phyloP scores from a whole-genome alignment of 1,140 invertebrate species.

The Sarcophaga peregrina region DNA sequence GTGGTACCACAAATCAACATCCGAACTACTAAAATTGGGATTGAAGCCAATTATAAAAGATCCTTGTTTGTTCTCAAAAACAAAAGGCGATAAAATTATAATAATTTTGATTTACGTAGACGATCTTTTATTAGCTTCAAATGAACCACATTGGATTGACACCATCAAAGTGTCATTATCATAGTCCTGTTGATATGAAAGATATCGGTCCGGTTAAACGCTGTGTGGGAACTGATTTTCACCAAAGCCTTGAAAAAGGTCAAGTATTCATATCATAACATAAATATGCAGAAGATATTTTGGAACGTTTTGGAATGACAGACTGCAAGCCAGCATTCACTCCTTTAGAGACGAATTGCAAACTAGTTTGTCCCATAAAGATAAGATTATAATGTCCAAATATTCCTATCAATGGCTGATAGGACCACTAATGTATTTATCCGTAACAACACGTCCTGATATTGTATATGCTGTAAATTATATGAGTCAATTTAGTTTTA shows the following conservation, averaged over 20 bases:
- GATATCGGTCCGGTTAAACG: constrained; percentile 20
- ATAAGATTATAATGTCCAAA: constrained; percentile 29
- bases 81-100: constrained; percentile 26
- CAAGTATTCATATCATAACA: not conserved
- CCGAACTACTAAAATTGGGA: constrained; percentile 45
- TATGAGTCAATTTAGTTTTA: constrained; percentile 66
- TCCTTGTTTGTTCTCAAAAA: constrained; percentile 46
- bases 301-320: constrained; percentile 45
- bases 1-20: constrained; percentile 60
- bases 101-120: constrained; percentile 53
- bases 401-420: constrained; percentile 46
- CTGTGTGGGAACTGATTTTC: constrained; percentile 23
- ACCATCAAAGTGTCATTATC: constrained; percentile 25
- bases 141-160: constrained; percentile 41
- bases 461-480: constrained; percentile 66
- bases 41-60: constrained; percentile 45
- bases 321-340: constrained; percentile 37
- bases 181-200: constrained; percentile 39
- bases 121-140: constrained; percentile 50
- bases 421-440: constrained; percentile 47
- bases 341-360: constrained; percentile 34
- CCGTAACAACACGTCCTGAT: constrained; percentile 63
- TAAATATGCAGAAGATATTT: not conserved
- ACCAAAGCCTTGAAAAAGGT: not conserved
- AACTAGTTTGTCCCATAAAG: not conserved